Conservation (phyloP, 1,140 invertebrate species). For the Sipha flava region DNA sequence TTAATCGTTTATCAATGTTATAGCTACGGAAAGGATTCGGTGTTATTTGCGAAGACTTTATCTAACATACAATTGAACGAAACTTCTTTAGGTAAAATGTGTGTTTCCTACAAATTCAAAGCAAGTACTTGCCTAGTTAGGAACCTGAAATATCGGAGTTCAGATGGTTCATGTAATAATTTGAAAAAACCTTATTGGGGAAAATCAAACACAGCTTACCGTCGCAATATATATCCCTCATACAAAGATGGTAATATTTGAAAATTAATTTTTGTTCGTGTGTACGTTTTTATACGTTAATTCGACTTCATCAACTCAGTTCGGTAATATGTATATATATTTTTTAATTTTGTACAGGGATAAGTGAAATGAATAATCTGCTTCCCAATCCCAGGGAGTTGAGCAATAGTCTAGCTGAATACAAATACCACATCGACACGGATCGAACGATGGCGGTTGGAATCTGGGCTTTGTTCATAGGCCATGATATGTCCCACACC, state of each 20-base stretch:
- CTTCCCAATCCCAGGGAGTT: constrained; percentile 43
- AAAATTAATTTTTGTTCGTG: neutral
- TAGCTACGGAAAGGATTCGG: too few species aligned
- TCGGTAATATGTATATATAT: neutral
- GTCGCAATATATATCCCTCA: constrained; percentile 47
- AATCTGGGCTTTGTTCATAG: constrained; percentile 73
- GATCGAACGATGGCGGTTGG: constrained; percentile 58
- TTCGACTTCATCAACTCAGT: too few species aligned
- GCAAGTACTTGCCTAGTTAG: too few species aligned
- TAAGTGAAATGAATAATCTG: constrained; percentile 37
- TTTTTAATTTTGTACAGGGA: neutral
- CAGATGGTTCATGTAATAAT: constrained; percentile 59
- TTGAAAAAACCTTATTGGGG: constrained; percentile 52
- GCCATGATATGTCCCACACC: constrained; percentile 73
- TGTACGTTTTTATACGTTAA: neutral
- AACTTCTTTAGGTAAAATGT: too few species aligned
- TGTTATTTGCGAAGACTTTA: too few species aligned
- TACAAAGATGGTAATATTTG: constrained; percentile 51
- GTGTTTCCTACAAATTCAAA: too few species aligned
- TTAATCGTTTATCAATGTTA: too few species aligned
- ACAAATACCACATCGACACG: constrained; percentile 41
- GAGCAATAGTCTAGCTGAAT: constrained; percentile 41
- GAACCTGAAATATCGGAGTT: constrained; percentile 48
- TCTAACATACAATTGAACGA: too few species aligned
- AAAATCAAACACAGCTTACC: constrained; percentile 48